A percentile compares a stretch with the other conserved stretches of the same genome.
phyloP scores from a whole-genome alignment of 1,140 invertebrate species.

The Ladona fulva region DNA sequence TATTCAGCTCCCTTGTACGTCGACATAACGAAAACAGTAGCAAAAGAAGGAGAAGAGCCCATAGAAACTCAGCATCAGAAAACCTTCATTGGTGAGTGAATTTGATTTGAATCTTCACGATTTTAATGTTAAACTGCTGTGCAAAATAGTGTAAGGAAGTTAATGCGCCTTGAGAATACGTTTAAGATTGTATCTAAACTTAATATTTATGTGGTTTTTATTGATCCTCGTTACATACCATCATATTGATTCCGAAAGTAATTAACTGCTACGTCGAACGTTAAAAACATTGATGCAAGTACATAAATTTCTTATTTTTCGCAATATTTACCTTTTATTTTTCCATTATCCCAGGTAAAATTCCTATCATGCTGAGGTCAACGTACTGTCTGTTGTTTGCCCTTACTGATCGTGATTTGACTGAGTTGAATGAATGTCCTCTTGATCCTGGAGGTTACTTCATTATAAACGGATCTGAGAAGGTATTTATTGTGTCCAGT shows the following conservation, averaged over 20 bases:
- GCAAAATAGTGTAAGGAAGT: too few species aligned
- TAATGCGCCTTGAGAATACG: too few species aligned
- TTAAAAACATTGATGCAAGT: too few species aligned
- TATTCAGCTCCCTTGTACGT: constrained; percentile 98
- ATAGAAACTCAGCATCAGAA: constrained; percentile 92
- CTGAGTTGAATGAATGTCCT: constrained; percentile 97
- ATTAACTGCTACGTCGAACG: too few species aligned
- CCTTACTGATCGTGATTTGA: constrained; percentile 93
- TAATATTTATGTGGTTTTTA: too few species aligned
- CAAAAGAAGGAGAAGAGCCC: constrained; percentile 82
- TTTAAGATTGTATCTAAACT: too few species aligned
- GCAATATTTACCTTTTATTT: neutral
- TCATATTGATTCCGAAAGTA: too few species aligned
- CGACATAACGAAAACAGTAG: constrained; percentile 93
- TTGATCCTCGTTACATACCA: too few species aligned
- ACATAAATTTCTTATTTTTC: neutral
- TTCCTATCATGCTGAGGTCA: constrained; percentile 97
- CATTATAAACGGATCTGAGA: constrained; percentile 93
- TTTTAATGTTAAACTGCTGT: too few species aligned
- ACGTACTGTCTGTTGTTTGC: constrained; percentile 91
- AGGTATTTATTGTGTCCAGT: constrained; percentile 45
- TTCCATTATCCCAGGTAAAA: constrained; percentile 53
- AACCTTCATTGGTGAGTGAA: constrained; percentile 76
- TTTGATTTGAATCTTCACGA: too few species aligned
- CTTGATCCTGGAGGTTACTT: constrained; percentile 96